Evolutionary conservation across 1,140 invertebrate species (phyloP), one percentile per base, ranked within the genome.

Genomic region (Drosophila rufa): DNA sequence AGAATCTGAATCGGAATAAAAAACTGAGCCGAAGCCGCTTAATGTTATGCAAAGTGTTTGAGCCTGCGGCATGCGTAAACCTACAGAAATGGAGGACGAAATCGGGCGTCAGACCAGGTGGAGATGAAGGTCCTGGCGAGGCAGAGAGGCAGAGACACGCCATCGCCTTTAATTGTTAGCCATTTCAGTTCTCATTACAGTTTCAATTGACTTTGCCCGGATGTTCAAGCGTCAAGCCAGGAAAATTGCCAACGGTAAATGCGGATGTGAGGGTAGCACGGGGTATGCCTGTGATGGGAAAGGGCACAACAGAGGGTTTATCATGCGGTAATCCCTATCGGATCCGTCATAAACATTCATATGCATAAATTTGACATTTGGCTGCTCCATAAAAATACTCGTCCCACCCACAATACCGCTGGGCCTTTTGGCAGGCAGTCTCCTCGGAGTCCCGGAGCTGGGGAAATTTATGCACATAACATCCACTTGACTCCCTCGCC

Each of bases 41-140:
- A 91, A 91, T 90, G 86, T 82, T 85, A 91, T 90, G 86, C 85
- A 90, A 91, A 91, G 86, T 91, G 86, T 76, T 90, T 82, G 79
- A 75, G 85, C 86, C 86, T 82, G 75, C 75, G 86, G 86, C 75
- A 27, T 57, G 67, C 67, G 64, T 69, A 78, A 77, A 57, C 57
- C 70, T 30, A 36, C 30, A 40, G 68, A 43, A 71, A 59, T 5
- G 15, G 25, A 3, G 40, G 25, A 11, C 4, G 14, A n/a, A 65
- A 8, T 15, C 47, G 57, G 47, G 67, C 48, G 65, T 27, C 33
- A 38, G 53, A 55, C 30, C 19, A 25, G 36, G 33, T 38, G 30
- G 48, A 9, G 7, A 8, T 0, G 14, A 2, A 7, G 22, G 12
- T 19, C 14, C 25, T 15, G 73, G 62, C 58, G 38, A 53, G 22